Conservation (phyloP, 2,113 vertebrate genomes). For the Asarcornis scutulata region DNA sequence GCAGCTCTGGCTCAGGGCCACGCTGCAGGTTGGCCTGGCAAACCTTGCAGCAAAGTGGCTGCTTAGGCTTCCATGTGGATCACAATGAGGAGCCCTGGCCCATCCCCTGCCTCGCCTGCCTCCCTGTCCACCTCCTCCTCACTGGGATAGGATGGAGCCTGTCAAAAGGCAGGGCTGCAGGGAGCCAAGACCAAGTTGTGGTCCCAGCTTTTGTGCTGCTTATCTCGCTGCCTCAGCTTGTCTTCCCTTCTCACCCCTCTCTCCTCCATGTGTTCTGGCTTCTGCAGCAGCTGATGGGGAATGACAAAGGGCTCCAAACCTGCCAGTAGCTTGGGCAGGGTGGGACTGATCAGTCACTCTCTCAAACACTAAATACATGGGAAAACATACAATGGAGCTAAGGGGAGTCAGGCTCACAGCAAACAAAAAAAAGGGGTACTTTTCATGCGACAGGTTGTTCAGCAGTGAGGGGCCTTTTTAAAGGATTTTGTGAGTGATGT, state of each 20-base stretch:
- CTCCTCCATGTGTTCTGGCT: not conserved
- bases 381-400: not conserved
- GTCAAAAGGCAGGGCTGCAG: not conserved
- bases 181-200: not conserved
- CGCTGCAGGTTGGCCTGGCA: not conserved
- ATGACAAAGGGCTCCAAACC: not conserved
- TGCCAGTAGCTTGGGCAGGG: not conserved
- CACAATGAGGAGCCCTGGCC: not conserved
- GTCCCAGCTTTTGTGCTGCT: not conserved
- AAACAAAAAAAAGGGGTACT: not conserved
- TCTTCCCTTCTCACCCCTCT: not conserved
- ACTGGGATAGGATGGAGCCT: not conserved
- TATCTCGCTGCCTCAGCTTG: not conserved
- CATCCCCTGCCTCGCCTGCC: not conserved
- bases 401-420: not conserved
- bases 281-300: not conserved
- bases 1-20: slow-evolving; percentile 47
- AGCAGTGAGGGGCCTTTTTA: not conserved
- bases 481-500: not conserved
- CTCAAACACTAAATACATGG: fast-evolving
- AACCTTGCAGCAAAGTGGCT: not conserved
- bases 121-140: not conserved
- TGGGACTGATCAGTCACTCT: not conserved
- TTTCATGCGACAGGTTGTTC: not conserved
- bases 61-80: not conserved